Evolutionary conservation across 2,888 invertebrate species (phyloP), one percentile per base, ranked within the genome.

Genomic region (Amphimallon solstitiale): DNA sequence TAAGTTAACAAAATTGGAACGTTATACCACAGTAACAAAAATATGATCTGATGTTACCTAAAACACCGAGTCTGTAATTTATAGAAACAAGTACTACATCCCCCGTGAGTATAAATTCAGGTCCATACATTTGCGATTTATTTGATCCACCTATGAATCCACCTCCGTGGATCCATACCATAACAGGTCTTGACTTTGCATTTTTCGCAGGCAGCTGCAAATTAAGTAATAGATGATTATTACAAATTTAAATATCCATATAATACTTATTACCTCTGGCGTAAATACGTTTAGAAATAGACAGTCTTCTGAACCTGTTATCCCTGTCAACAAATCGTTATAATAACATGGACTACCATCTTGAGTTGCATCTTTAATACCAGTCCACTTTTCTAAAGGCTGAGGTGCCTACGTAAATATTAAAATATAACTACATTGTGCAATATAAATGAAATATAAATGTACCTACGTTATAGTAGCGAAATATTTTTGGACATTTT

Each of bases 351-450:
- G 71, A 14, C 65, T 70, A 10, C 73, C 74, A 62, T 76, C 74
- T 68, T 72, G 65, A 0, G 82, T 80, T 37, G 84, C 83, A 69
- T 86, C 82, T 63, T 80, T 70, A 0, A 84, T 73, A 0, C 76
- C 79, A 0, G 70, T 70, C 86, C 86, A 86, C 17, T 81, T 72
- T 21, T 77, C 75, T 0, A 77, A 76, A 1, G 83, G 79, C 45
- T 76, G 75, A 0, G 86, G 85, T 2, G 85, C 84, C 76, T 80
- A 63, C 52, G 52, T 35, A 61, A 43, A 43, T n/a, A n/a, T n/a
- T n/a, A n/a, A n/a, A n/a, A n/a, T n/a, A n/a, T n/a, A n/a, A n/a
- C n/a, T n/a, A n/a, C n/a, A n/a, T n/a, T n/a, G n/a, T n/a, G n/a
- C n/a, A n/a, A n/a, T n/a, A n/a, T n/a, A n/a, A n/a, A n/a, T n/a